Evolutionary conservation across 2,797 vertebrate genomes (phyloP), one percentile per base, ranked within the genome.

Genomic region (Sphenodon punctatus): DNA sequence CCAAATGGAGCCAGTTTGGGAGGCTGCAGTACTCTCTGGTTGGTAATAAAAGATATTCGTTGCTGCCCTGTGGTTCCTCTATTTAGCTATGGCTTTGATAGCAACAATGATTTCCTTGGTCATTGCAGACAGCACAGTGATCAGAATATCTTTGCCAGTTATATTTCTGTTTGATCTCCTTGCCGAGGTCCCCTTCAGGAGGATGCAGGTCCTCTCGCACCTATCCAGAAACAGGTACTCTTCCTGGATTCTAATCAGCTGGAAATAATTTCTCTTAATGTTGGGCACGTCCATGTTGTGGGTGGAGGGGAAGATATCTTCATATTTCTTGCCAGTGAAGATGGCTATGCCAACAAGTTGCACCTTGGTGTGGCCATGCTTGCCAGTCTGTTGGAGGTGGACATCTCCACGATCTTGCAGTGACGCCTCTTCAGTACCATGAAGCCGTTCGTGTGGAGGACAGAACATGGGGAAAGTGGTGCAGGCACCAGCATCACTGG

Each of bases 231-330:
- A 97, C 87, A 98, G 96, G 95, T 97, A 98, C 67, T 97, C 97
- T 58, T 98, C 97, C 88, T 96, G 94, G 95, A 98, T 97, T 66
- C 97, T 97, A 56, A 98, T 98, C 91, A 98, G 94, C 97, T 98
- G 97, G 87, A 98, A 98, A 78, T 98, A 97, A 94, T 97, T 96
- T 91, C 97, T 96, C 95, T 97, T 98, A 93, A 98, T 97, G 94
- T 98, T 98, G 77, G 97, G 97, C 63, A 98, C 97, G 60, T 98
- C 97, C 97, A 98, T 98, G 94, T 98, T 98, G 93, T 98, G 97
- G 91, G 97, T 98, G 80, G 97, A 98, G 16, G 97, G 97, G 80
- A 97, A 98, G 90, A 98, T 98, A 80, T 98, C 97, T 94, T 98
- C 97, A 74, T 98, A 97, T 93, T 98, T 98, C 95, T 97, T 98